phyloP scores from a whole-genome alignment of 2,888 invertebrate species.

The Scaptomyza parva region DNA sequence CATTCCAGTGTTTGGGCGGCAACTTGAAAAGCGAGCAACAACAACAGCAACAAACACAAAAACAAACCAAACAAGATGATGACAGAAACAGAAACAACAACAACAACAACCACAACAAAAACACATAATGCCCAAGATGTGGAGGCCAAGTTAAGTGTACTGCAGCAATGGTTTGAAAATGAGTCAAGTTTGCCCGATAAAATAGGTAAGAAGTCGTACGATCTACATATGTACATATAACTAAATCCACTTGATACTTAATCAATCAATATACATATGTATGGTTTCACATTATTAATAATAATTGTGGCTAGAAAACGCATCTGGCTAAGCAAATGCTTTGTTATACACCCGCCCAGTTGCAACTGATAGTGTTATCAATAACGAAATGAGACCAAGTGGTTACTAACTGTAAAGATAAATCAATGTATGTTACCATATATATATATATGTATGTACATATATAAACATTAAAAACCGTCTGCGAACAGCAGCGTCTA shows the following conservation, averaged over 20 bases:
- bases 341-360: neutral
- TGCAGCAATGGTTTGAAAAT: slow-evolving; percentile 70
- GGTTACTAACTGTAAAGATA: slow-evolving; percentile 42
- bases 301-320: neutral
- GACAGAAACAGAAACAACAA: slow-evolving; percentile 5
- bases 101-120: slow-evolving; percentile 2
- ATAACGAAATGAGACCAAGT: slow-evolving; percentile 3
- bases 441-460: neutral
- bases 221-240: neutral
- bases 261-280: slow-evolving; percentile 6
- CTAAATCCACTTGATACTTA: neutral
- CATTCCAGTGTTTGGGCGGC: slow-evolving; percentile 6
- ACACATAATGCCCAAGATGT: slow-evolving; percentile 27
- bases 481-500: slow-evolving; percentile 16
- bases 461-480: slow-evolving; percentile 1
- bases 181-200: slow-evolving; percentile 74
- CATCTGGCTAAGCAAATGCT: slow-evolving; percentile 7
- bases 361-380: slow-evolving; percentile 42
- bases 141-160: slow-evolving; percentile 55
- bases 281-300: too few relatives aligned
- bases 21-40: slow-evolving; percentile 2
- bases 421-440: slow-evolving; percentile 13
- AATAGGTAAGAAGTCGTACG: slow-evolving; percentile 78
- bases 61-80: slow-evolving; percentile 15
- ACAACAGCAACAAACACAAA: neutral